These are phyloP conservation scores for Ramphastos sulfuratus DNA, from an alignment of 2,113 vertebrate genomes.

Conservation along the genomic window DNA sequence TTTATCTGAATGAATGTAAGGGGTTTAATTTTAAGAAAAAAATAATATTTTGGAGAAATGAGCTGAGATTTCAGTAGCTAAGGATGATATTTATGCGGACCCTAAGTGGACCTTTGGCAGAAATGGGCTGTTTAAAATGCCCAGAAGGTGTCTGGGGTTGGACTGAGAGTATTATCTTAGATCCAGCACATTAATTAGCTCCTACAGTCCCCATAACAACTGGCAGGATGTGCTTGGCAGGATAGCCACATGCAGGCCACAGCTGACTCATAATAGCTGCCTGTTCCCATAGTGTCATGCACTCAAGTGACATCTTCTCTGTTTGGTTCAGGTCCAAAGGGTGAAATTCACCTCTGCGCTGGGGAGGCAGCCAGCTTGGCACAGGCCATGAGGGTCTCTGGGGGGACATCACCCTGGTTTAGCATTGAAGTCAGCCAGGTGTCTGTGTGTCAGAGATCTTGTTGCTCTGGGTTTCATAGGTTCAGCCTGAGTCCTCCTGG, in stretches of 20 bases:
- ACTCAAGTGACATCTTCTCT: neutral
- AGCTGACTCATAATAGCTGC: constrained; percentile 5
- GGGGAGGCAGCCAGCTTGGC: neutral
- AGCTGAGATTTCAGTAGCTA: constrained; percentile 44
- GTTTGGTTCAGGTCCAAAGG: neutral
- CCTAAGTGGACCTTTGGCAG: neutral
- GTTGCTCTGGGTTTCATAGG: neutral
- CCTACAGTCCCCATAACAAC: constrained; percentile 21
- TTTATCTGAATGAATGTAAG: constrained; percentile 80
- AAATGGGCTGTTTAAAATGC: neutral
- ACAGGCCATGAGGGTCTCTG: neutral
- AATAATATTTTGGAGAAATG: constrained; percentile 79
- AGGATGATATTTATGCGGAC: neutral
- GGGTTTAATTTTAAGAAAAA: constrained; percentile 64
- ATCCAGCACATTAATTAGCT: constrained; percentile 27
- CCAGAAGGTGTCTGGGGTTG: neutral
- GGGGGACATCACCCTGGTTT: neutral
- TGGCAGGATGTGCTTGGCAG: neutral
- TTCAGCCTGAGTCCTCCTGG: neutral
- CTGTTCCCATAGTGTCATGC: neutral
- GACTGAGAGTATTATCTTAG: neutral
- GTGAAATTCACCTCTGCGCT: neutral
- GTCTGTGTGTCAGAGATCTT: neutral
- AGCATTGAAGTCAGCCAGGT: neutral
- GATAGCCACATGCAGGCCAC: constrained; percentile 14